These are phyloP conservation scores for Monochamus saltuarius DNA, from an alignment of 1,140 invertebrate genomes.

Conservation along the genomic window DNA sequence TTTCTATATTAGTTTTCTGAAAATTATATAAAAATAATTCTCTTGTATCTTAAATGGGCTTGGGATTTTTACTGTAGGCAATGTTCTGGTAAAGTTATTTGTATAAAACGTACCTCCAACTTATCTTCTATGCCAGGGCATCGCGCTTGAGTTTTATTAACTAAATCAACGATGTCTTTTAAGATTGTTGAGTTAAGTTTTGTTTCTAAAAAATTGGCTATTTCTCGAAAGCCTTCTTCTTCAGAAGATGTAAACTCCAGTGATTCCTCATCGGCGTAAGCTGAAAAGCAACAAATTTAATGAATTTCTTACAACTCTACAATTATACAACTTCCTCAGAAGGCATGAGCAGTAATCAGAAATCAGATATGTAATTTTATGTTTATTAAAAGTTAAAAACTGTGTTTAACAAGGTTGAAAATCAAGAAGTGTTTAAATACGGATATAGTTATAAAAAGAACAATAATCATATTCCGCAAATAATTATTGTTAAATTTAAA, in stretches of 20 bases:
- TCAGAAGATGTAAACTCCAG: not conserved
- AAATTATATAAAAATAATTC: not conserved
- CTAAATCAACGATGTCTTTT: not conserved
- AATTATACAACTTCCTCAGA: too few relatives aligned
- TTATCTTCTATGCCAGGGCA: constrained; percentile 25
- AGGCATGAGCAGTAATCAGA: too few relatives aligned
- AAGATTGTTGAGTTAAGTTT: constrained; percentile 13
- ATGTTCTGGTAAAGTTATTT: not conserved
- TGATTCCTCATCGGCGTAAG: not conserved
- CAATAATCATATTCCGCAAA: too few relatives aligned
- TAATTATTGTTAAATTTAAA: too few relatives aligned
- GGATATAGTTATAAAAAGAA: too few relatives aligned
- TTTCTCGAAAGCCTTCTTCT: constrained; percentile 10
- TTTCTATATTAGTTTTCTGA: constrained; percentile 13
- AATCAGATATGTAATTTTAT: too few relatives aligned
- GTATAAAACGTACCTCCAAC: constrained; percentile 17
- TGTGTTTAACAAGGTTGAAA: too few relatives aligned
- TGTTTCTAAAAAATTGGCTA: not conserved
- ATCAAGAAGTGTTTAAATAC: too few relatives aligned
- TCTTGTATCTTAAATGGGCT: not conserved
- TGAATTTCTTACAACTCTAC: too few relatives aligned
- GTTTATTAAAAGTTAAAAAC: too few relatives aligned
- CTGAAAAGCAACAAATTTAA: too few relatives aligned
- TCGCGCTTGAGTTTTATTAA: constrained; percentile 1
- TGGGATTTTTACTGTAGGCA: too few relatives aligned